Conservation (phyloP, 2,888 invertebrate genomes). For the Cantharis lateralis region DNA sequence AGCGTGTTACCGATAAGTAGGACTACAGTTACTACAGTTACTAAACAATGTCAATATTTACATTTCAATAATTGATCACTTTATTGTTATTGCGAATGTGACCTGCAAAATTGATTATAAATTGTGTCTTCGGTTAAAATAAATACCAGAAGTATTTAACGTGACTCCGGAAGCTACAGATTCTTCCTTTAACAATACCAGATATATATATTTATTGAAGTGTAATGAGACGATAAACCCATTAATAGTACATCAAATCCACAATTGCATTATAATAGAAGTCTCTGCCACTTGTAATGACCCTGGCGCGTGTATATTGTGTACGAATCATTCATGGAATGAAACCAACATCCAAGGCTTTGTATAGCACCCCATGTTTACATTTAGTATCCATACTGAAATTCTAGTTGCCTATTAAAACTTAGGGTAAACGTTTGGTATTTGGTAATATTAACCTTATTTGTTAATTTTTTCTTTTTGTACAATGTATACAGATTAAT, state of each 20-base stretch:
- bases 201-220: slow-evolving; percentile 31
- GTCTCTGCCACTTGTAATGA: slow-evolving; percentile 44
- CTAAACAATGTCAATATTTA: neutral
- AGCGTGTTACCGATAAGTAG: neutral
- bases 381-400: slow-evolving; percentile 49
- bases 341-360: slow-evolving; percentile 38
- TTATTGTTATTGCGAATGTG: neutral
- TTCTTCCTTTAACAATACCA: slow-evolving; percentile 8
- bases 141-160: slow-evolving; percentile 21
- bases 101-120: neutral
- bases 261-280: slow-evolving; percentile 49
- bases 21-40: neutral
- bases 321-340: slow-evolving; percentile 34
- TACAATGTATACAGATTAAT: neutral
- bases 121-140: neutral
- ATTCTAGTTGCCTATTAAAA: slow-evolving; percentile 51
- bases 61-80: neutral
- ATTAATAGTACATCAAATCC: slow-evolving; percentile 47
- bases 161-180: slow-evolving; percentile 15
- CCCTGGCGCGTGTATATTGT: slow-evolving; percentile 47
- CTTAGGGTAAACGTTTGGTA: slow-evolving; percentile 37
- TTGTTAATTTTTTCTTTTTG: neutral
- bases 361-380: slow-evolving; percentile 47
- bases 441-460: neutral
- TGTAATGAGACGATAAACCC: slow-evolving; percentile 47